A percentile compares a stretch with the other conserved stretches of the same genome.
Evolutionary conservation across 1,140 invertebrate genomes (phyloP).

Genomic region (Colletes gigas): DNA sequence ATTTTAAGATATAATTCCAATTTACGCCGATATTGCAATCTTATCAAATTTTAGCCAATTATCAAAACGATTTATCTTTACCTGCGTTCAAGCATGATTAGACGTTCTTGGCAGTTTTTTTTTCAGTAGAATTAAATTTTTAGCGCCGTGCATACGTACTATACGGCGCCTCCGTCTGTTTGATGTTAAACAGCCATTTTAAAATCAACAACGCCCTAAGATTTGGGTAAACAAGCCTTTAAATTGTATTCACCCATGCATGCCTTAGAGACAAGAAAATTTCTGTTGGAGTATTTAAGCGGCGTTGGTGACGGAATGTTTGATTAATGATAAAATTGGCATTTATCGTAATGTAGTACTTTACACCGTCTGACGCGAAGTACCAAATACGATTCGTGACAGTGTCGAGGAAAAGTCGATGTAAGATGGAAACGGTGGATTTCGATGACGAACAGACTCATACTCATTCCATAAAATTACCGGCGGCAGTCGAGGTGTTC

Average conservation of each 20-base stretch:
- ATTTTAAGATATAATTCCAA: neutral
- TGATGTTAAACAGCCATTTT: constrained; percentile 25
- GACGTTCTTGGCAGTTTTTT: neutral
- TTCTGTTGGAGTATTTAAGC: too few species aligned
- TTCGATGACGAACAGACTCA: constrained; percentile 67
- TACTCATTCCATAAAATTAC: constrained; percentile 80
- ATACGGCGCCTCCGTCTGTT: neutral
- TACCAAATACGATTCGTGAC: neutral
- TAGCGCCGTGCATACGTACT: neutral
- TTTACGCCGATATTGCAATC: neutral
- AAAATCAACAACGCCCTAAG: constrained; percentile 25
- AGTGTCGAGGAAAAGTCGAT: neutral
- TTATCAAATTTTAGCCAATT: neutral
- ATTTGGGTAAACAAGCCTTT: constrained; percentile 18
- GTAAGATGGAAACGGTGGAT: constrained; percentile 68
- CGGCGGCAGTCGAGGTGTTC: constrained; percentile 83
- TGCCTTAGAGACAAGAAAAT: neutral
- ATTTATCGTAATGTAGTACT: constrained; percentile 31
- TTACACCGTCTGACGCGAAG: constrained; percentile 20
- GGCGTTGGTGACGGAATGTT: constrained; percentile 8
- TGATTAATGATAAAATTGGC: constrained; percentile 40
- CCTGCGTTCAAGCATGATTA: too few species aligned
- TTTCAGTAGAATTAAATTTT: neutral
- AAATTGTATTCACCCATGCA: constrained; percentile 7
- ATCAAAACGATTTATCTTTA: neutral